Evolutionary conservation across 2,113 vertebrate genomes (phyloP), one percentile per base, ranked within the genome.

Genomic region (Suncus etruscus): DNA sequence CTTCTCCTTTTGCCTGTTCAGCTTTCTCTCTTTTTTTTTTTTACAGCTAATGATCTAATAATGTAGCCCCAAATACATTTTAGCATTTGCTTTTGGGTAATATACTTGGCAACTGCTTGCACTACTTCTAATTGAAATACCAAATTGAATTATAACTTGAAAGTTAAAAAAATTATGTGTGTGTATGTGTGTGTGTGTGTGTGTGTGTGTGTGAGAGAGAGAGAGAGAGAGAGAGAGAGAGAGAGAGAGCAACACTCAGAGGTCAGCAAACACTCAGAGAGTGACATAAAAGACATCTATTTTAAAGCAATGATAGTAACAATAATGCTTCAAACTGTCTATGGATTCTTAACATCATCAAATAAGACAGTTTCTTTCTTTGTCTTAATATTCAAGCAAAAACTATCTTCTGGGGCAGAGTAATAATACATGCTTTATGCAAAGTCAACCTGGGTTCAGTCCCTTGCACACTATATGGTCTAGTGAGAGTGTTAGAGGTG

Each of bases 371-470:
- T 6, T 79, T 63, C 48, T 83, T 90, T 87, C 8, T 54, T 54
- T 54, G 54, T 72, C 39, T 74, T 90, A 86, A 84, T 29, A 16
- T n/a, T 85, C 89, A 48, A 76, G 11, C 27, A 45, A 83, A 93
- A 92, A 90, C n/a, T 74, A 25, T 85, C 83, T 93, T 90, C 32
- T 22, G 18, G 58, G 3, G 58, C 58, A 61, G 16, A 61, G 18
- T 16, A 61, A 61, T 22, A 61, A 22, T 16, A 18, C 58, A 20
- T 18, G 18, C 16, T 20, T 61, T 22, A 16, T 8, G 22, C 58
- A 61, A 16, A 61, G 58, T 61, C 58, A 61, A 61, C 58, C 58
- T 61, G 58, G 22, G 18, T 61, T 61, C 22, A 16, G 4, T 61
- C 15, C 22, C 58, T 8, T 61, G 58, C 22, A 8, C 58, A 20